Evolutionary conservation across 2,888 invertebrate genomes (phyloP).

Genomic region (Nomada goodeniana): DNA sequence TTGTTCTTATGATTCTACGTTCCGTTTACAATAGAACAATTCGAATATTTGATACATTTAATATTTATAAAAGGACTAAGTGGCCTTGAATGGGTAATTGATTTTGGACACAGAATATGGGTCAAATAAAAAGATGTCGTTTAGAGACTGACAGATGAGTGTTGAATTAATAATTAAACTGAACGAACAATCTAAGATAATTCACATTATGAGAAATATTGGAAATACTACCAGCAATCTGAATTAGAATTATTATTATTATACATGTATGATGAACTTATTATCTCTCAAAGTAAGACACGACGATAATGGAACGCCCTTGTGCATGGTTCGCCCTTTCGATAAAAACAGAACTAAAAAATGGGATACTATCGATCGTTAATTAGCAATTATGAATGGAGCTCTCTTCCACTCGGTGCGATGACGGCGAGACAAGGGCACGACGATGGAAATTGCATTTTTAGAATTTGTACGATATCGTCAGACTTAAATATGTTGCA

Average conservation of each 20-base stretch:
- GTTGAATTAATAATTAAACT: too few species aligned
- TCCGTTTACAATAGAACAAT: too few species aligned
- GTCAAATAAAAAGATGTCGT: neutral
- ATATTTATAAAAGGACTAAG: too few species aligned
- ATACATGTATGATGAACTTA: too few species aligned
- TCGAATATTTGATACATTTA: neutral
- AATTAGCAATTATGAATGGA: conserved; percentile 30
- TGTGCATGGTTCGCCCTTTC: neutral
- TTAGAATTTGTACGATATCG: neutral
- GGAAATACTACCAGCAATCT: neutral
- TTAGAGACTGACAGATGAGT: too few species aligned
- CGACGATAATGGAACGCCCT: neutral
- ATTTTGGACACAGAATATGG: conserved; percentile 8
- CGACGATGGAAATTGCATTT: neutral
- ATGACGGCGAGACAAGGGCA: conserved; percentile 4
- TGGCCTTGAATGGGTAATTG: neutral
- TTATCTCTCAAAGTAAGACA: neutral
- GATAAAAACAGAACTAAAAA: neutral
- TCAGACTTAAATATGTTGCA: neutral
- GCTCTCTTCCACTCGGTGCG: neutral
- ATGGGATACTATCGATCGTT: conserved; percentile 25
- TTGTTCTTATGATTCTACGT: too few species aligned
- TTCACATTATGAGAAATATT: too few species aligned
- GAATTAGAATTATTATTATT: neutral
- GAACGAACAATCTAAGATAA: too few species aligned